Conservation (phyloP, 2,888 invertebrate species). For the Melanargia galathea region DNA sequence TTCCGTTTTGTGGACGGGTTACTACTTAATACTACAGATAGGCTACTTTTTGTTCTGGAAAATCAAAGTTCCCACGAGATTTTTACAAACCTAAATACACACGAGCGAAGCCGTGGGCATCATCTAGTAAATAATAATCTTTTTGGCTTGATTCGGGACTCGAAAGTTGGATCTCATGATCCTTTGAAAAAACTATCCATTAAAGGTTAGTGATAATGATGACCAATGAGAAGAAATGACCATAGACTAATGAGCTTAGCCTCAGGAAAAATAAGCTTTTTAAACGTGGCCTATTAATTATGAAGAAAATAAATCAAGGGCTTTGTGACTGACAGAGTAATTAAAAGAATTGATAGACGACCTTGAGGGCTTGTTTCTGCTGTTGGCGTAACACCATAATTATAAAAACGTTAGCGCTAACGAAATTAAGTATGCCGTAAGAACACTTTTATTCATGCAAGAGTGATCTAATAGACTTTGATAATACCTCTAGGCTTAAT, state of each 20-base stretch:
- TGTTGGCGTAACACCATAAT: constrained; percentile 9
- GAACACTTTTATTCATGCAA: background rate
- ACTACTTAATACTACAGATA: no score
- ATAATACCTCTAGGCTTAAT: background rate
- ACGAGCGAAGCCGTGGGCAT: no score
- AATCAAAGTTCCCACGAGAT: no score
- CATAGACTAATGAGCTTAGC: constrained; percentile 10
- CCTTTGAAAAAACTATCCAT: no score
- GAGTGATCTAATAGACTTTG: background rate
- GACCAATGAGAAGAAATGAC: no score
- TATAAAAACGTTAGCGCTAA: constrained; percentile 1
- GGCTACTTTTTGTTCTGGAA: no score
- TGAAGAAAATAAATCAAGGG: constrained; percentile 9
- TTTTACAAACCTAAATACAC: no score
- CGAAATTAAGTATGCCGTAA: constrained; percentile 8
- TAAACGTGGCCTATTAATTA: constrained; percentile 4
- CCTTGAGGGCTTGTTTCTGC: constrained; percentile 6
- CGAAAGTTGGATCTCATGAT: no score
- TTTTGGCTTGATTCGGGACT: no score
- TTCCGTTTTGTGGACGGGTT: no score
- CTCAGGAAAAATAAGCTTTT: constrained; percentile 4
- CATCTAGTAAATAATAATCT: no score
- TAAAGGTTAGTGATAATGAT: no score
- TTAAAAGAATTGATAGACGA: constrained; percentile 20
- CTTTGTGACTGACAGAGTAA: constrained; percentile 26